Evolutionary conservation across 2,113 vertebrate genomes (phyloP), one percentile per base, ranked within the genome.

Genomic region (Myotis brandtii): DNA sequence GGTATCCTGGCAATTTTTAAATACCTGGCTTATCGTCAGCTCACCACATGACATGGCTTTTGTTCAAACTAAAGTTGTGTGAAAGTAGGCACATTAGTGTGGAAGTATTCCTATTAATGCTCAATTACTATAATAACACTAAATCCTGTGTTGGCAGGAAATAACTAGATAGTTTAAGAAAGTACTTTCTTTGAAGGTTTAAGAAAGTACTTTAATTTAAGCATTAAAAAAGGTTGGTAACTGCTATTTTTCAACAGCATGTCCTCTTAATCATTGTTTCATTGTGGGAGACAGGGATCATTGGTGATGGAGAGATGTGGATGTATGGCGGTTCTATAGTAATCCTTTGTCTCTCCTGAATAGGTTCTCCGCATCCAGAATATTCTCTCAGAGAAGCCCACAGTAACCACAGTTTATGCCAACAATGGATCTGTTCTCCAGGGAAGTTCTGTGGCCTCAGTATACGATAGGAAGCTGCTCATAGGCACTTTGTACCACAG

Each of bases 401-500:
- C 32, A 14, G 99, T 99, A 97, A 99, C 98, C 0, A 98, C 98
- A 2, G 98, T 99, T 67, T 99, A 99, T 0, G 92, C 98, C 0
- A 99, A 99, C 92, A 96, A 99, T 0, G 99, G 99, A 17, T 98
- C 99, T 0, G 98, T 99, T 95, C 98, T 99, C 85, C 98, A 99
- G 32, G 99, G 97, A 3, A 99, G 98, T 46, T 99, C 99, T 0
- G 99, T 99, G 72, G 99, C 99, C 0, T 81, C 99, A 0, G 1
- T 98, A 1, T 98, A 99, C 2, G 76, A 98, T 12, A 98, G 98
- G 43, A 99, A 99, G 73, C 96, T 99, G 62, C 98, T 99, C 25
- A 98, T 99, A 8, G 99, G 99, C 79, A 99, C 99, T 0, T 96
- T 99, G 72, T 99, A 98, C 97, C 99, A 99, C 86, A 99, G 99